Base-by-base conservation (phyloP, 2,888 invertebrate genomes). In the Brachypalpus laphriformis region DNA sequence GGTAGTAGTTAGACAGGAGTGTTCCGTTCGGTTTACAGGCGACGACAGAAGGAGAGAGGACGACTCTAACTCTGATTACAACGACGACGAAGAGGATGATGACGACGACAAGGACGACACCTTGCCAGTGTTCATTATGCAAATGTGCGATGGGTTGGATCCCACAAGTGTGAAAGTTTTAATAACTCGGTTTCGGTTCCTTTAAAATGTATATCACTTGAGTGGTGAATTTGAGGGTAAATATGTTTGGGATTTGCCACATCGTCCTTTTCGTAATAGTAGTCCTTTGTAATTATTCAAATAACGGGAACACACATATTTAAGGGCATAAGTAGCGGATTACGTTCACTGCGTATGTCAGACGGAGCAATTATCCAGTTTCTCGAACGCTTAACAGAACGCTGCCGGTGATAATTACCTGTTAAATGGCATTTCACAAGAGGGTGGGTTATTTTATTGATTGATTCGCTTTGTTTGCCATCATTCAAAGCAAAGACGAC, bases 151-250 rank as follows among this genome's bases (percentile, higher is more conserved):
- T 45, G 80, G 56, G 70, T 71, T 75, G 80, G 65, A 75, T 80
- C 83, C 65, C 70, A 65, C 74, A 85, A 85, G 83, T 85, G 75
- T 71, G 75, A 80, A 85, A 85, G 68, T 85, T 83, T 85, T 85
- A 85, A 85, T 85, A 85, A 85, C 80, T 80, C 83, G 80, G 80
- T 85, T 80, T 66, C 57, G 70, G 75, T 74, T 80, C 65, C 74
- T 71, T 80, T 28, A 61, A 72, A 77, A 77, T 77, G 61, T 82
- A 40, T 71, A 71, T 76, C 54, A 72, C 78, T 68, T 63, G 72
- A 61, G 51, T 68, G 54, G 34, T 40, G 49, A 74, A 49, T 74
- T 68, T 68, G 31, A 49, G 72, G 78, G 72, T 83, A 83, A 83
- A 83, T 83, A 74, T 78, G 83, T 78, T 83, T 68, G 66, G 56